phyloP scores from a whole-genome alignment of 2,888 invertebrate species.

The Lycocerus yunnanus region DNA sequence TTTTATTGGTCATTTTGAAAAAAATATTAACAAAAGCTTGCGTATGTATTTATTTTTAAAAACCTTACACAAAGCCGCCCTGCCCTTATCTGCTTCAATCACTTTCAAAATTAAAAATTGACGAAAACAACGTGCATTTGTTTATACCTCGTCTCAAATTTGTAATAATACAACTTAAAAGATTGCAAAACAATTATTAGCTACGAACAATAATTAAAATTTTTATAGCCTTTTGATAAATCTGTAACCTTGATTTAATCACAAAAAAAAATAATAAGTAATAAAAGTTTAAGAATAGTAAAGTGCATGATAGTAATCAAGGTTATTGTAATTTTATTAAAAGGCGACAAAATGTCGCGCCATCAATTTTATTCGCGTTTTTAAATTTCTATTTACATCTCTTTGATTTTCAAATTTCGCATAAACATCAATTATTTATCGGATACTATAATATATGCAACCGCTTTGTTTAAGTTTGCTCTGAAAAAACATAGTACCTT shows the following conservation, averaged over 20 bases:
- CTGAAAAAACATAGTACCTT: background rate
- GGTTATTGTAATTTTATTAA: constrained; percentile 1
- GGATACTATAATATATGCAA: background rate
- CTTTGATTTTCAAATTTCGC: background rate
- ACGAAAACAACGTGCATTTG: background rate
- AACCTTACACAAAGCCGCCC: background rate
- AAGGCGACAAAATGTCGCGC: constrained; percentile 2
- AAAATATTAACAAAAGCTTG: background rate
- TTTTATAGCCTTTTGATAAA: constrained; percentile 2
- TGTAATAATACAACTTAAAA: background rate
- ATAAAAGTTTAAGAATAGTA: constrained; percentile 1
- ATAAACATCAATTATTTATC: background rate
- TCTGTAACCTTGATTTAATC: constrained; percentile 3
- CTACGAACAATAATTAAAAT: background rate
- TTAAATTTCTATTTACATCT: background rate
- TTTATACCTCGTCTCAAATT: background rate
- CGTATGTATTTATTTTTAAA: background rate
- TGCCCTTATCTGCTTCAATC: background rate
- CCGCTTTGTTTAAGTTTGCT: background rate
- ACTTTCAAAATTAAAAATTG: background rate
- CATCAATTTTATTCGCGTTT: background rate
- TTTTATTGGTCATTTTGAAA: background rate
- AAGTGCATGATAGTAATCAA: constrained; percentile 1
- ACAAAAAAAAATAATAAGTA: constrained; percentile 1
- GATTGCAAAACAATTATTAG: background rate